A percentile compares a stretch with the other conserved stretches of the same genome.
Evolutionary conservation across 2,888 invertebrate genomes (phyloP).

Genomic region (Agrotis ipsilon): DNA sequence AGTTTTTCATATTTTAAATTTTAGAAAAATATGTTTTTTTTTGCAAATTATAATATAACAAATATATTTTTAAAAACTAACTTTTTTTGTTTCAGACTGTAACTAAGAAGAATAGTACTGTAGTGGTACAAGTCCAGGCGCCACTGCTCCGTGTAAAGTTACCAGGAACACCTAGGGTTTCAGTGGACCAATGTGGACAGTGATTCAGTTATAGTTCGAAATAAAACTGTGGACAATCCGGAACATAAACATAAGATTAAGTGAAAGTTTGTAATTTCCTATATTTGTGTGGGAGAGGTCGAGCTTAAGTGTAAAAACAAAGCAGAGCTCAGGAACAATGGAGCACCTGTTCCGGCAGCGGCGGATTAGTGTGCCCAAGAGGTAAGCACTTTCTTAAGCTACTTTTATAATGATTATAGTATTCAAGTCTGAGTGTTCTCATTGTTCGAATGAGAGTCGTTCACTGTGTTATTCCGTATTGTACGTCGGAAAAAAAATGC

Average conservation of each 20-base stretch:
- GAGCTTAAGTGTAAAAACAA: constrained; percentile 78
- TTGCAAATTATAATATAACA: too few species aligned
- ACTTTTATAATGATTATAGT: constrained; percentile 55
- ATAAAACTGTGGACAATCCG: constrained; percentile 65
- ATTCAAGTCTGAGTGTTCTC: constrained; percentile 40
- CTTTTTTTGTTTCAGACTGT: constrained; percentile 52
- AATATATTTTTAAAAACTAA: constrained; percentile 2
- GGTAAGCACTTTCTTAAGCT: constrained; percentile 76
- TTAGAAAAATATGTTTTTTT: too few species aligned
- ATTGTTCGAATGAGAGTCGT: constrained; percentile 47
- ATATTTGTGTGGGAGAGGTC: constrained; percentile 82
- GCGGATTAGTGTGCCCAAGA: constrained; percentile 87
- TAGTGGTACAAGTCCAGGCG: constrained; percentile 31
- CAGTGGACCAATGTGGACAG: constrained; percentile 64
- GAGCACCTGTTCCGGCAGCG: constrained; percentile 89
- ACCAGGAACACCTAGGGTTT: constrained; percentile 58
- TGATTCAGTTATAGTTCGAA: constrained; percentile 62
- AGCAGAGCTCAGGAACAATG: constrained; percentile 82
- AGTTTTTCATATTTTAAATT: too few species aligned
- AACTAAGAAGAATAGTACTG: constrained; percentile 22
- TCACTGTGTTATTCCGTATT: constrained; percentile 28
- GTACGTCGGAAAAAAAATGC: constrained; percentile 12
- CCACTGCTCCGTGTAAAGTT: constrained; percentile 64
- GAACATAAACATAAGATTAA: constrained; percentile 78
- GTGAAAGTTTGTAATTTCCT: constrained; percentile 87